Conservation (phyloP, 2,113 vertebrate species). For the Atractosteus spatula region DNA sequence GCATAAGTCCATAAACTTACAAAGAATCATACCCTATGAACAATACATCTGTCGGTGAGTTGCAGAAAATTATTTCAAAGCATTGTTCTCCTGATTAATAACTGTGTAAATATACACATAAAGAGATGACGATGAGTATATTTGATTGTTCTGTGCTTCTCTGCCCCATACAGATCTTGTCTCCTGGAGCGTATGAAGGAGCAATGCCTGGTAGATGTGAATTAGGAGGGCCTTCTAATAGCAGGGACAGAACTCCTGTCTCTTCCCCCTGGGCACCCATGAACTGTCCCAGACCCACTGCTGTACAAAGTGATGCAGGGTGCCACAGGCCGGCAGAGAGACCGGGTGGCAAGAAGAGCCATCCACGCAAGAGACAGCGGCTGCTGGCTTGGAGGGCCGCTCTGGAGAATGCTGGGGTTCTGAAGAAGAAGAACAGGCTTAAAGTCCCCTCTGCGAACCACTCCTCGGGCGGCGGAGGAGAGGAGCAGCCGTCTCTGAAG, state of each 20-base stretch:
- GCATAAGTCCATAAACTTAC: too few species aligned
- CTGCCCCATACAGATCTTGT: not conserved
- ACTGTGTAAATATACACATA: too few species aligned
- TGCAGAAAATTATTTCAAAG: too few species aligned
- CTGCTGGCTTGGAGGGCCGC: constrained; percentile 52
- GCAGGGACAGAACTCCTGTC: not conserved
- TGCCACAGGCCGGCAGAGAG: not conserved
- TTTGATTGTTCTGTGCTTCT: not conserved
- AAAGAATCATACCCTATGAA: too few species aligned
- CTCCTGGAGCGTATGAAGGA: not conserved
- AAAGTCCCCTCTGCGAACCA: not conserved
- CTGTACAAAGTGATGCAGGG: not conserved
- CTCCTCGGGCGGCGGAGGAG: not conserved
- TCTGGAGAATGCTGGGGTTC: constrained; percentile 52
- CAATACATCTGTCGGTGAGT: too few species aligned
- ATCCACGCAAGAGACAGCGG: constrained; percentile 61
- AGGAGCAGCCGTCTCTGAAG: not conserved
- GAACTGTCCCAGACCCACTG: not conserved
- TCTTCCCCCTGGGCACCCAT: not conserved
- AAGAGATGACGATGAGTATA: not conserved
- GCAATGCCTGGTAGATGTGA: not conserved
- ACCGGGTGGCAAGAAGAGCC: constrained; percentile 48
- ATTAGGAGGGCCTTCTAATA: not conserved
- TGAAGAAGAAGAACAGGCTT: constrained; percentile 13
- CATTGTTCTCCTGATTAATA: too few species aligned